Percentiles rank a stretch among this genome's conserved stretches.
These are phyloP conservation scores for Dasyornis broadbenti DNA, from an alignment of 2,113 vertebrate genomes.

Conservation along the genomic window DNA sequence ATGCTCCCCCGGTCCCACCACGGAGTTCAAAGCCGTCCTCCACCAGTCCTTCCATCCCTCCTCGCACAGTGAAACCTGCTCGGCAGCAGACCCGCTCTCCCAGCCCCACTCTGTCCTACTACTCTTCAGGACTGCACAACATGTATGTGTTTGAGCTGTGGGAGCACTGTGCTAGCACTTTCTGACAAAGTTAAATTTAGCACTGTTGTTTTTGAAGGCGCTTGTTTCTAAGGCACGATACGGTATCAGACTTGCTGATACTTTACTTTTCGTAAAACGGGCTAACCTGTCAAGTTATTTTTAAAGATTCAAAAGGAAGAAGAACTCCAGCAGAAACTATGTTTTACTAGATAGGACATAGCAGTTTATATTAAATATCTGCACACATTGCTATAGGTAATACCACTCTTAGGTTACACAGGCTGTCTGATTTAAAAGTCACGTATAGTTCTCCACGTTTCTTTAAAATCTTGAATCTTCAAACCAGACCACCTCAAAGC, in stretches of 20 bases:
- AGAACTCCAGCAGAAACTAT: background rate
- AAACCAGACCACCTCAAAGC: background rate
- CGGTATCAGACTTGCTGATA: background rate
- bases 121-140: slow-evolving; percentile 95
- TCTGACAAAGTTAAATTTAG: background rate
- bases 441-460: background rate
- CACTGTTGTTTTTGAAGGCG: background rate
- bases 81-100: slow-evolving; percentile 90
- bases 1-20: slow-evolving; percentile 93
- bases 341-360: background rate
- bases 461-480: background rate
- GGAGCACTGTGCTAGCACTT: background rate
- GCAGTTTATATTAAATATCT: background rate
- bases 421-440: background rate
- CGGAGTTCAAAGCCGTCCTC: slow-evolving; percentile 87
- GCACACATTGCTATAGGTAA: background rate
- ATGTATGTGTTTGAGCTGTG: slow-evolving; percentile 79
- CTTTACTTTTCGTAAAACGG: background rate
- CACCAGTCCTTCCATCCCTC: slow-evolving; percentile 79
- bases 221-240: background rate
- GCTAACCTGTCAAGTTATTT: background rate
- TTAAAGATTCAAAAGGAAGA: background rate
- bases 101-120: slow-evolving; percentile 96
- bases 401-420: background rate
- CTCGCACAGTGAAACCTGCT: slow-evolving; percentile 76